Base-by-base conservation (phyloP, 2,113 vertebrate species). In the Ophthalmolycus amberensis region DNA sequence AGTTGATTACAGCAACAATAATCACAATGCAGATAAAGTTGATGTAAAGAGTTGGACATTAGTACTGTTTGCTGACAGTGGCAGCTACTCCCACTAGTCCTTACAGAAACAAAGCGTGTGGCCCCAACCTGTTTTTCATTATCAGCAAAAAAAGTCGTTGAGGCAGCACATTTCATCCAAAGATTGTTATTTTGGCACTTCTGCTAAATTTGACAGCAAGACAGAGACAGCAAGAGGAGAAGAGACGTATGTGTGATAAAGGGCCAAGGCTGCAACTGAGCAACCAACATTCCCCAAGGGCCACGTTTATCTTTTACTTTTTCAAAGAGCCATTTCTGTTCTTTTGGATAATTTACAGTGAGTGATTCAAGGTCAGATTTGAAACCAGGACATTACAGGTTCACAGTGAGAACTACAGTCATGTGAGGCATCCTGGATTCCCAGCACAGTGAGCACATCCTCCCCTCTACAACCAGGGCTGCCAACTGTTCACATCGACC, bases 101-200 rank as follows among this genome's bases (percentile, higher is more conserved):
- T 80, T 68, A 77, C 73, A 38, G 79, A 85, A 71, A 77, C 64
- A 67, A 77, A 46, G 60, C 50, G 34, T 9, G 15, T 27, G 22
- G 46, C 64, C 52, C 16, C 29, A 37, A 52, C 48, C 69, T 72
- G 38, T 74, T 83, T 85, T 82, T 79, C 46, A 84, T 82, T 75
- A 85, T 87, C 85, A 84, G 85, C 87, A 77, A 27, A 86, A 75
- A 83, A 80, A 80, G 25, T 76, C 0, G 54, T 58, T 37, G 77
- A 85, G 71, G 60, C 68, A 82, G 80, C 83, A 87, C 38, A 80
- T 83, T 82, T 63, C 59, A 74, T 74, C 79, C 29, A 76, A 76
- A 90, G 66, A 68, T 59, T 75, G 40, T 74, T 78, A 34, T 86
- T 88, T 85, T 71, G 69, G 69, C 68, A 83, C 44, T 85, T 63